phyloP scores from a whole-genome alignment of 1,140 invertebrate species.

The Hycleus cichorii region DNA sequence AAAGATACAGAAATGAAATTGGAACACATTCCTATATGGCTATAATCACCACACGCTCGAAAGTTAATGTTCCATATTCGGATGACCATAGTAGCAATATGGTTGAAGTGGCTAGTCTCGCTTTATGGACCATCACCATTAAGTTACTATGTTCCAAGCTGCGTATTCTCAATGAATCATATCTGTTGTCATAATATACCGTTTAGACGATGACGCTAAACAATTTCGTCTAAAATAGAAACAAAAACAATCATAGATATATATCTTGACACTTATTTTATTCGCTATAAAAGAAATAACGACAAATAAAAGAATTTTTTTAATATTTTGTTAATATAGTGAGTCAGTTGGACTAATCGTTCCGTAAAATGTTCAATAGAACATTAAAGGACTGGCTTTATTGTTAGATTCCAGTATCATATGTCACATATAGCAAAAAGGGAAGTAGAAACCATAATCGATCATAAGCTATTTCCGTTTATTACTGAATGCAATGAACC shows the following conservation, averaged over 20 bases:
- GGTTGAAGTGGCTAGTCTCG: conserved; percentile 17
- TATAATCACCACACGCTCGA: conserved; percentile 19
- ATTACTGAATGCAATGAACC: conserved; percentile 17
- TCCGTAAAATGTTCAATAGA: conserved; percentile 8
- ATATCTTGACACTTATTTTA: no score
- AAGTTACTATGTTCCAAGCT: conserved; percentile 11
- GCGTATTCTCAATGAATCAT: conserved; percentile 16
- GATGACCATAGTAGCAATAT: conserved; percentile 19
- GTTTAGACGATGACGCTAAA: not conserved
- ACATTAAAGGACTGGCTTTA: conserved; percentile 12
- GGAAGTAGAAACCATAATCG: conserved; percentile 12
- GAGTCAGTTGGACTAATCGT: conserved; percentile 2
- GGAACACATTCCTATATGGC: conserved; percentile 15
- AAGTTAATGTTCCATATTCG: conserved; percentile 21
- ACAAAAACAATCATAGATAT: no score
- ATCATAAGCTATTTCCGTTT: conserved; percentile 18
- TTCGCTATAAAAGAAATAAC: no score
- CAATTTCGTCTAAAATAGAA: not conserved
- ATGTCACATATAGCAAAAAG: conserved; percentile 8
- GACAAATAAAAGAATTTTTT: no score
- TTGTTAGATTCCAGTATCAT: conserved; percentile 13
- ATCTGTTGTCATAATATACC: conserved; percentile 12
- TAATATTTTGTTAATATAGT: no score
- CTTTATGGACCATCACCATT: conserved; percentile 22
- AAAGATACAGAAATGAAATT: conserved; percentile 18